These are phyloP conservation scores for Druon quercuslanigerum DNA, from an alignment of 1,140 invertebrate species.

Conservation along the genomic window DNA sequence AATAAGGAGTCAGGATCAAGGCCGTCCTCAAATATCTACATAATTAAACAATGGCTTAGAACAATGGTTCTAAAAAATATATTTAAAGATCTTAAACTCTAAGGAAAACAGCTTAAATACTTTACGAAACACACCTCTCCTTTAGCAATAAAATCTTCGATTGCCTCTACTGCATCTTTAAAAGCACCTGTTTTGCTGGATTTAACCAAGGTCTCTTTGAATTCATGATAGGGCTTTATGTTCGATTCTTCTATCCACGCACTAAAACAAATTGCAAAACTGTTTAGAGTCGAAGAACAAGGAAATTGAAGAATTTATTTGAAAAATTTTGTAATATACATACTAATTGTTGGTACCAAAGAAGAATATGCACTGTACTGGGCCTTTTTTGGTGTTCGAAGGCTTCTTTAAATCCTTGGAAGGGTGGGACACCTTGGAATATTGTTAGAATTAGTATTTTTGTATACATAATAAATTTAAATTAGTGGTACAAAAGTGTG, in stretches of 20 bases:
- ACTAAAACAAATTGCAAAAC: slow-evolving; percentile 76
- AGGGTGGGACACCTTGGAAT: slow-evolving; percentile 83
- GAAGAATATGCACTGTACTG: slow-evolving; percentile 92
- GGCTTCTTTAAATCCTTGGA: slow-evolving; percentile 82
- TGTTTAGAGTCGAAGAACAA: background rate
- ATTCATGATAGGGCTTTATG: slow-evolving; percentile 89
- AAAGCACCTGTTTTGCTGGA: slow-evolving; percentile 87
- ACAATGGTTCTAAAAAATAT: background rate
- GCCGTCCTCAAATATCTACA: slow-evolving; percentile 73
- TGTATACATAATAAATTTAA: slow-evolving; percentile 9
- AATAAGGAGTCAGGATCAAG: slow-evolving; percentile 81
- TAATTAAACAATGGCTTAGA: slow-evolving; percentile 31
- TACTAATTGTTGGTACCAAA: slow-evolving; percentile 96
- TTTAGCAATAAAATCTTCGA: slow-evolving; percentile 89
- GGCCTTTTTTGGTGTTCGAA: slow-evolving; percentile 77
- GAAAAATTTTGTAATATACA: slow-evolving; percentile 74
- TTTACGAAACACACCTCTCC: slow-evolving; percentile 77
- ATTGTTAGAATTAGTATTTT: slow-evolving; percentile 37
- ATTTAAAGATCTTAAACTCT: background rate
- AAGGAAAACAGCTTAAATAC: background rate
- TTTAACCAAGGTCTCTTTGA: slow-evolving; percentile 87
- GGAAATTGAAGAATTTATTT: background rate
- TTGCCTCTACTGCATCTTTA: slow-evolving; percentile 90
- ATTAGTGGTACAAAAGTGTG: background rate
- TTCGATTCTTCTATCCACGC: slow-evolving; percentile 93